A percentile compares a stretch with the other conserved stretches of the same genome.
These are phyloP conservation scores for Carassius carassius DNA, from an alignment of 2,113 vertebrate genomes.

Conservation along the genomic window DNA sequence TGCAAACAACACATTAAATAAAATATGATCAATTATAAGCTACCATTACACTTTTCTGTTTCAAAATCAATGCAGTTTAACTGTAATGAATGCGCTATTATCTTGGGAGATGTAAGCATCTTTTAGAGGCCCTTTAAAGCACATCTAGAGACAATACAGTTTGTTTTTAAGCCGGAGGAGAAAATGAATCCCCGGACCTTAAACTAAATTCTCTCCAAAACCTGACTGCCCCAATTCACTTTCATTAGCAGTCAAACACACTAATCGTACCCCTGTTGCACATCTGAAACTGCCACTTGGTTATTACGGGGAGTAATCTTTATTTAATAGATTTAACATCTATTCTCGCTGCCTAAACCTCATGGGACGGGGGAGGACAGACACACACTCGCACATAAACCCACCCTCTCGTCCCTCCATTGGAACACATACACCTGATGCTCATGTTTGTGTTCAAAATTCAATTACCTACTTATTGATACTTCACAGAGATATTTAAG, in stretches of 20 bases:
- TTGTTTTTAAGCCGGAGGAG: constrained; percentile 64
- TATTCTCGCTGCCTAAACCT: constrained; percentile 90
- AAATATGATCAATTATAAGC: background rate
- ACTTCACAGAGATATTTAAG: constrained; percentile 99
- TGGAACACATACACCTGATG: constrained; percentile 82
- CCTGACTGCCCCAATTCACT: constrained; percentile 71
- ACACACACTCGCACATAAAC: constrained; percentile 54
- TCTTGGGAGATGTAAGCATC: background rate
- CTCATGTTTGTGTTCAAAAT: constrained; percentile 99
- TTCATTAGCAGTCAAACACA: constrained; percentile 79
- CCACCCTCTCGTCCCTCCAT: constrained; percentile 66
- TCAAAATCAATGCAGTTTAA: background rate
- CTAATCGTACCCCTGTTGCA: constrained; percentile 75
- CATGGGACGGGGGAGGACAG: constrained; percentile 77
- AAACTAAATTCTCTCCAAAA: constrained; percentile 67
- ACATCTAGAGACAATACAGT: constrained; percentile 46
- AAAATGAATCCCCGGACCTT: constrained; percentile 71
- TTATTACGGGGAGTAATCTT: constrained; percentile 94
- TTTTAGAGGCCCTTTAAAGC: constrained; percentile 12
- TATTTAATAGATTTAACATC: constrained; percentile 99
- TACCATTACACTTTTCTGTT: background rate
- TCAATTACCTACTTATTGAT: constrained; percentile 99
- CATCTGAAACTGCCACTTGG: constrained; percentile 84
- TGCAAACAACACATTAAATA: background rate
- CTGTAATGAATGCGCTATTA: background rate